Conservation (phyloP, 2,888 invertebrate genomes). For the Lucinisca nassula region DNA sequence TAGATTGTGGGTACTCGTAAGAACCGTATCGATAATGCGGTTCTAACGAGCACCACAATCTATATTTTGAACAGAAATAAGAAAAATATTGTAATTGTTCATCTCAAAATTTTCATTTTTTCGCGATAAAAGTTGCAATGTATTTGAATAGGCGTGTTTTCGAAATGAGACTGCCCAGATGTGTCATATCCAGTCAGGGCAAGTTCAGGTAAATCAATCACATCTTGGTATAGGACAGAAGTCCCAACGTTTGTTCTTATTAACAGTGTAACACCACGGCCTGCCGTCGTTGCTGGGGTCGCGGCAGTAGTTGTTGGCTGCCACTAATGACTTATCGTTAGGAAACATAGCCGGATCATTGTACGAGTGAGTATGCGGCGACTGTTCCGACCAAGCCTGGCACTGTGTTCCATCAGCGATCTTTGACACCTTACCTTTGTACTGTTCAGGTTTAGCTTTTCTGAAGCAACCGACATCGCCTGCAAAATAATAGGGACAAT, state of each 20-base stretch:
- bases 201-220: too few species aligned
- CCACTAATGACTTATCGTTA: not conserved
- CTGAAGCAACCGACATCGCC: not conserved
- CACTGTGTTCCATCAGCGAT: not conserved
- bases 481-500: not conserved
- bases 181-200: too few species aligned
- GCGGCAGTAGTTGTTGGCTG: not conserved
- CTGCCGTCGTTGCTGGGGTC: not conserved
- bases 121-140: too few species aligned
- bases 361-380: not conserved
- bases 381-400: not conserved
- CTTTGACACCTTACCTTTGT: not conserved
- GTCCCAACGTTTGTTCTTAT: not conserved
- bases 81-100: too few species aligned
- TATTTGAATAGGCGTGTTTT: too few species aligned
- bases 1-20: too few species aligned
- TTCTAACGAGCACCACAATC: too few species aligned
- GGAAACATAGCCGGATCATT: not conserved
- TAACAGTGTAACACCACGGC: not conserved
- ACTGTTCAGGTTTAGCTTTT: not conserved
- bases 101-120: too few species aligned
- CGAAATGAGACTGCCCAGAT: too few species aligned
- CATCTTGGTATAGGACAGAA: not conserved
- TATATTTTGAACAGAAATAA: too few species aligned
- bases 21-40: too few species aligned